Evolutionary conservation across 2,888 invertebrate species (phyloP).

Genomic region (Laspeyria flexula): DNA sequence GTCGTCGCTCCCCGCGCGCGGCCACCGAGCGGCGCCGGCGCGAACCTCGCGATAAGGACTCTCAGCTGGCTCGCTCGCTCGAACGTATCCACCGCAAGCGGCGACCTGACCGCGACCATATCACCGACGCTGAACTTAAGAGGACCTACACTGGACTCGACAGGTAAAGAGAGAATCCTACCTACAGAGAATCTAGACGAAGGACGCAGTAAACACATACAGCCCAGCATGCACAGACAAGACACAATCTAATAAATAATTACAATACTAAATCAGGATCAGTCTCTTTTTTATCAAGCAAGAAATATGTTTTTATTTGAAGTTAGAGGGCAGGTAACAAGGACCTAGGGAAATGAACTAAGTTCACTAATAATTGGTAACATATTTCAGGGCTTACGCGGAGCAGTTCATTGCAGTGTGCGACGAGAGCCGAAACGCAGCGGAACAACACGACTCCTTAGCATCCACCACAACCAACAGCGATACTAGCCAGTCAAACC

Average conservation of each 20-base stretch:
- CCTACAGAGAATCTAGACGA: no score
- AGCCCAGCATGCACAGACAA: no score
- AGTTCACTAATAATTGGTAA: neutral
- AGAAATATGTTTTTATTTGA: no score
- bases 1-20: slow-evolving; percentile 67
- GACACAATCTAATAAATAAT: no score
- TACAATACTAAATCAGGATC: no score
- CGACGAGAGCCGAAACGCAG: slow-evolving; percentile 83
- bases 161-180: slow-evolving; percentile 64
- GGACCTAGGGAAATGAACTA: no score
- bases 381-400: slow-evolving; percentile 81
- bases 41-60: slow-evolving; percentile 65
- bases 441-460: slow-evolving; percentile 77
- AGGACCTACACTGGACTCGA: slow-evolving; percentile 87
- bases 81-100: slow-evolving; percentile 83
- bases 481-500: slow-evolving; percentile 57
- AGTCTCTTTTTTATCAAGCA: no score
- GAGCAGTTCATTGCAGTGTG: slow-evolving; percentile 88
- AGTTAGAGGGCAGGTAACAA: no score
- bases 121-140: slow-evolving; percentile 84
- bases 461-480: slow-evolving; percentile 68
- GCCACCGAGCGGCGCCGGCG: slow-evolving; percentile 70
- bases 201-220: no score
- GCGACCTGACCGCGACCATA: slow-evolving; percentile 66
- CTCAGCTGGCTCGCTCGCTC: slow-evolving; percentile 80